phyloP scores from a whole-genome alignment of 2,888 invertebrate species.

The Ferrisia virgata region DNA sequence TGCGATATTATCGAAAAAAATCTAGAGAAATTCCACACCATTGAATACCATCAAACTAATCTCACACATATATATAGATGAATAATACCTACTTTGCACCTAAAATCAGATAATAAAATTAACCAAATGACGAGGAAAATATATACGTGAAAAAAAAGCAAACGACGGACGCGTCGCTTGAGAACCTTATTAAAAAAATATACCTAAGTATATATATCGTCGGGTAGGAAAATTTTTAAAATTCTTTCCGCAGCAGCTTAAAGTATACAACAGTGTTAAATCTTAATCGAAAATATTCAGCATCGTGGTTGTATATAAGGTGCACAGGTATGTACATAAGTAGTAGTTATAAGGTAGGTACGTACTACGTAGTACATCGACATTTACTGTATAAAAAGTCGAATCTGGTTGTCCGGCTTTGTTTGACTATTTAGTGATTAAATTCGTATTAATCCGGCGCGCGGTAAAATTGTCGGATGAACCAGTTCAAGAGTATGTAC shows the following conservation, averaged over 20 bases:
- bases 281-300: neutral
- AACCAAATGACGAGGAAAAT: neutral
- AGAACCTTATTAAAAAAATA: neutral
- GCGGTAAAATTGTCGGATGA: slow-evolving; percentile 33
- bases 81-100: neutral
- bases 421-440: slow-evolving; percentile 30
- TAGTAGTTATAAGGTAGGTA: too few relatives aligned
- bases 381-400: neutral
- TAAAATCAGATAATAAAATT: neutral
- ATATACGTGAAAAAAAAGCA: too few relatives aligned
- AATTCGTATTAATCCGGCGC: slow-evolving; percentile 23
- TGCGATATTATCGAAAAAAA: neutral
- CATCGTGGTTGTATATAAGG: too few relatives aligned
- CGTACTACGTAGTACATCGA: too few relatives aligned
- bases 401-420: neutral
- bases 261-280: neutral
- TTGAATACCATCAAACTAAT: neutral
- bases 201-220: neutral
- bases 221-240: neutral
- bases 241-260: neutral
- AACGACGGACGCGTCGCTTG: neutral
- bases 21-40: neutral
- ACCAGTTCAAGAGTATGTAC: slow-evolving; percentile 33
- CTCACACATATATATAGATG: too few relatives aligned
- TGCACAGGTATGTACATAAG: too few relatives aligned